Percentiles rank a stretch among this genome's conserved stretches.
phyloP scores from a whole-genome alignment of 2,888 invertebrate species.

The Epinotia bilunana region DNA sequence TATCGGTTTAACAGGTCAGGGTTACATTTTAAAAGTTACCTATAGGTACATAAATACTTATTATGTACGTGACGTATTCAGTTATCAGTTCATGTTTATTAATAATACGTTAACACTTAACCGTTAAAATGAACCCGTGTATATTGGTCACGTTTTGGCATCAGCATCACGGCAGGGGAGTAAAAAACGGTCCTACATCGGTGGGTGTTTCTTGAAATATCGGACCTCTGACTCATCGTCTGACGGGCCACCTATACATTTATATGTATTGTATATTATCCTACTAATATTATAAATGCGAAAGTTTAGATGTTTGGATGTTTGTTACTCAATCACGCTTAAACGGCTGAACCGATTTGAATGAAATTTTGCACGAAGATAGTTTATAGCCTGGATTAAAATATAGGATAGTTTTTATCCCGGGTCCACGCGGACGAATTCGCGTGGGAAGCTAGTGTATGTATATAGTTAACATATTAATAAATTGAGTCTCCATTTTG shows the following conservation, averaged over 20 bases:
- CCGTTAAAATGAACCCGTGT: slow-evolving; percentile 23
- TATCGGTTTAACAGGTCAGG: too few relatives aligned
- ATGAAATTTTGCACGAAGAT: too few relatives aligned
- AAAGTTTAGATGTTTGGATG: too few relatives aligned
- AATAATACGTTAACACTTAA: slow-evolving; percentile 16
- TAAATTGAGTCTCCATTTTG: slow-evolving; percentile 14
- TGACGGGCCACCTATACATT: slow-evolving; percentile 11
- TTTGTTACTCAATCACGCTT: too few relatives aligned
- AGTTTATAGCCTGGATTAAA: too few relatives aligned
- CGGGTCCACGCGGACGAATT: too few relatives aligned
- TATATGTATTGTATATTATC: neutral
- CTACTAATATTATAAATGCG: too few relatives aligned
- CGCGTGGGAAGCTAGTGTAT: too few relatives aligned
- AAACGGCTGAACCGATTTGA: too few relatives aligned
- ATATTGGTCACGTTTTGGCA: slow-evolving; percentile 23
- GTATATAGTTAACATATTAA: neutral
- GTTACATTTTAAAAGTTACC: too few relatives aligned
- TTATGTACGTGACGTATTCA: neutral
- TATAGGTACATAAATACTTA: too few relatives aligned
- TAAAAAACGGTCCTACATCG: slow-evolving; percentile 27
- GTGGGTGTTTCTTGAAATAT: slow-evolving; percentile 37
- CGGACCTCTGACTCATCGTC: slow-evolving; percentile 41
- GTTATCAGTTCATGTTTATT: neutral
- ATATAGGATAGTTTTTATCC: too few relatives aligned
- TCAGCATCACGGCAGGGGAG: slow-evolving; percentile 20